Conservation (phyloP, 2,888 invertebrate genomes). For the Rapana venosa region DNA sequence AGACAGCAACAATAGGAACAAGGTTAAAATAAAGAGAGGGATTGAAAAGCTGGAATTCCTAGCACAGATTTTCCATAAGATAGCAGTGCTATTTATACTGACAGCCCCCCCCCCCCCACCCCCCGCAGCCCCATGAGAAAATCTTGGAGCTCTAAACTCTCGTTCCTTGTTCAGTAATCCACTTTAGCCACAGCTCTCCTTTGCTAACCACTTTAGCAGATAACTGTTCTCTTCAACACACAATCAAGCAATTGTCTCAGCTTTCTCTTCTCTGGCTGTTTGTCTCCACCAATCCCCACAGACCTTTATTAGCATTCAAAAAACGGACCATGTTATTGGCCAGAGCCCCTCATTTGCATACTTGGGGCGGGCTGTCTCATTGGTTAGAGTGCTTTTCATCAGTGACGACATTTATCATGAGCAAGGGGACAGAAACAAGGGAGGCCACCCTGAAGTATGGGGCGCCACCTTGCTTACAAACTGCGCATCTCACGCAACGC, state of each 20-base stretch:
- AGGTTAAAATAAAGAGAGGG: not conserved
- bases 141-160: too few species aligned
- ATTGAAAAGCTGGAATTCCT: too few species aligned
- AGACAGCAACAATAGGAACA: too few species aligned
- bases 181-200: too few species aligned
- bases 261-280: not conserved
- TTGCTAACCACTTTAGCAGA: not conserved
- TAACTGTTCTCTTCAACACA: not conserved
- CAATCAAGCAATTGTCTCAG: constrained; percentile 6
- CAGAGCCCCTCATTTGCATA: constrained; percentile 20
- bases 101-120: not conserved
- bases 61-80: too few species aligned
- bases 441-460: not conserved
- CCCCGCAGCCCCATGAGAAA: not conserved
- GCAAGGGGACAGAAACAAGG: constrained; percentile 11
- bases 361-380: not conserved
- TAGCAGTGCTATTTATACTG: too few species aligned
- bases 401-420: constrained; percentile 24
- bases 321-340: constrained; percentile 2
- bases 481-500: constrained; percentile 13
- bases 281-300: not conserved
- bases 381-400: constrained; percentile 19
- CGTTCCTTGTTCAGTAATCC: too few species aligned
- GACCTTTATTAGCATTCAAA: not conserved
- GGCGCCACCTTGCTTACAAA: constrained; percentile 28